These are phyloP conservation scores for Amphipoea lucens DNA, from an alignment of 2,888 invertebrate species.

Conservation along the genomic window DNA sequence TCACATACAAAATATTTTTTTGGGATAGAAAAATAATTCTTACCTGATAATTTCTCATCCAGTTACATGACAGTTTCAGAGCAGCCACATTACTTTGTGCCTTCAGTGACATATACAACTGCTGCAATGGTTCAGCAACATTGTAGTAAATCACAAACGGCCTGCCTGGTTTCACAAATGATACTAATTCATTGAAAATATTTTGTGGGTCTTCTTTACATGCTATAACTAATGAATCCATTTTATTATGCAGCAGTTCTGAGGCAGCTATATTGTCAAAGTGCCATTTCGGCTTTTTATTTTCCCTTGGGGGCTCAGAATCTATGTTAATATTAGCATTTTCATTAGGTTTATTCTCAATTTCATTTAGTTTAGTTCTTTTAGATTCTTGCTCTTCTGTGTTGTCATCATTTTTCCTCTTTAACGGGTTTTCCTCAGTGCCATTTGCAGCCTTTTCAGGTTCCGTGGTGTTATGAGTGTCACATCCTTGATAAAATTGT, in stretches of 20 bases:
- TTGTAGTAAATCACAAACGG: constrained; percentile 96
- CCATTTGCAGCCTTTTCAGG: constrained; percentile 60
- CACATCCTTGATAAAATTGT: constrained; percentile 92
- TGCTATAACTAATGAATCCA: constrained; percentile 94
- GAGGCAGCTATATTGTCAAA: constrained; percentile 92
- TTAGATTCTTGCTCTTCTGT: constrained; percentile 73
- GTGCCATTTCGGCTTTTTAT: constrained; percentile 92
- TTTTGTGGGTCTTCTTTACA: constrained; percentile 96
- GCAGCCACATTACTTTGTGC: constrained; percentile 93
- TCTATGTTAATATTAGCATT: constrained; percentile 31
- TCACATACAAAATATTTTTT: neutral
- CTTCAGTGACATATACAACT: constrained; percentile 95
- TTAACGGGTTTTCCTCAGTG: constrained; percentile 71
- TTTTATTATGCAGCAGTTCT: constrained; percentile 91
- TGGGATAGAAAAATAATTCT: neutral
- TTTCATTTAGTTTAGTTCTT: constrained; percentile 72
- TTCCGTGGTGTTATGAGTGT: constrained; percentile 71
- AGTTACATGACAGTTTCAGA: constrained; percentile 95
- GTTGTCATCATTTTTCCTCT: constrained; percentile 76
- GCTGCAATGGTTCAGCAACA: constrained; percentile 95
- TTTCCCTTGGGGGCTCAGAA: constrained; percentile 61
- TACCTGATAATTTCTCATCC: constrained; percentile 97
- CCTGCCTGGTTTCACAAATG: constrained; percentile 94
- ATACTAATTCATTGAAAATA: constrained; percentile 93
- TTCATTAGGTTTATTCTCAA: constrained; percentile 35